Evolutionary conservation across 92 coral and sea anemone genomes (phyloP).

Genomic region (Phymanthus crucifer): DNA sequence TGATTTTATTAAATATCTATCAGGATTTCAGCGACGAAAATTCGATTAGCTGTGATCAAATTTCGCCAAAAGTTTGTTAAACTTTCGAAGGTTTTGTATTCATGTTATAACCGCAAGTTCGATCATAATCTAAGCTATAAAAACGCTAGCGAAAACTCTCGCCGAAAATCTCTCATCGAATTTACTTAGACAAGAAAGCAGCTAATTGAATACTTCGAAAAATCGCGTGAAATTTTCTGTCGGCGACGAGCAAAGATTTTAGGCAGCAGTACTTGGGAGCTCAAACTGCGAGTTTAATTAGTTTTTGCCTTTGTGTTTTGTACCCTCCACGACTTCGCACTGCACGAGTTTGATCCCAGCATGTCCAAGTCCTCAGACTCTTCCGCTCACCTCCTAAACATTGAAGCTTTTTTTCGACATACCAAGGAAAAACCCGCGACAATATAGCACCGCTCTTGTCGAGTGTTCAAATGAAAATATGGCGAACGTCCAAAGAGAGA

Average conservation of each 20-base stretch:
- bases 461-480: slow-evolving; percentile 15
- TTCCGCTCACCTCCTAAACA: slow-evolving; percentile 71
- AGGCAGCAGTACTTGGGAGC: slow-evolving; percentile 18
- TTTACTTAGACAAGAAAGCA: slow-evolving; percentile 1
- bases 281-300: slow-evolving; percentile 81
- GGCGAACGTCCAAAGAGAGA: slow-evolving; percentile 6
- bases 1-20: neutral
- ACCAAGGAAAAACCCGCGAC: slow-evolving; percentile 6
- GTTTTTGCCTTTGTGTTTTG: slow-evolving; percentile 61
- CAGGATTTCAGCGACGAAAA: neutral
- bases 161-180: neutral
- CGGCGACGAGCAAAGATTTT: slow-evolving; percentile 27
- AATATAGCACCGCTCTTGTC: slow-evolving; percentile 3
- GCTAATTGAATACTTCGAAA: neutral
- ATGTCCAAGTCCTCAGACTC: slow-evolving; percentile 21
- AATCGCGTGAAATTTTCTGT: slow-evolving; percentile 16
- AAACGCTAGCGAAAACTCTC: neutral
- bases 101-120: neutral
- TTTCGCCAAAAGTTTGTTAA: slow-evolving; percentile 2
- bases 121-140: neutral
- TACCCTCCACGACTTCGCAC: slow-evolving; percentile 37
- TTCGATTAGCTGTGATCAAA: neutral
- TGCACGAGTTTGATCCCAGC: slow-evolving; percentile 28
- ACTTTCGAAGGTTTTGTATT: neutral
- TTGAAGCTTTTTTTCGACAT: slow-evolving; percentile 7